A percentile compares a stretch with the other conserved stretches of the same genome.
Evolutionary conservation across 1,140 invertebrate species (phyloP).

Genomic region (Mercenaria mercenaria): DNA sequence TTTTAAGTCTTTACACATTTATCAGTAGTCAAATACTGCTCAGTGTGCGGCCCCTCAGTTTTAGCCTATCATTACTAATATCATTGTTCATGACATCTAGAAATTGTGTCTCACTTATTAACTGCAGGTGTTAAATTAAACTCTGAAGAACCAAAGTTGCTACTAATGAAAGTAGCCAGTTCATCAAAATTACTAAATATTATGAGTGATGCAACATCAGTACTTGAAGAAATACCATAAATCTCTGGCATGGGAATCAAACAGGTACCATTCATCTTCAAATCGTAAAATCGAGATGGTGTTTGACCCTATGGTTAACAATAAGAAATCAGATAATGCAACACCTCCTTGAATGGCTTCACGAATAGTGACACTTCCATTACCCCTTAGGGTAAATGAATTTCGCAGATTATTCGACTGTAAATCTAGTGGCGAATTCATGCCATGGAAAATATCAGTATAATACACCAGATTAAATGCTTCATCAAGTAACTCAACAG

Average conservation of each 20-base stretch:
- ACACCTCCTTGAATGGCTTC: neutral
- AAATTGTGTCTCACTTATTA: neutral
- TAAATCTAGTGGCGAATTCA: neutral
- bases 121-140: neutral
- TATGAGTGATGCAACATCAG: neutral
- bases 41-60: too few species aligned
- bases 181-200: neutral
- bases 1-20: neutral
- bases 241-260: slow-evolving; percentile 3
- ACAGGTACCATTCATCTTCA: neutral
- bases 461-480: neutral
- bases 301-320: neutral
- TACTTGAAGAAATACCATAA: neutral
- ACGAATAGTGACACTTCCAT: neutral
- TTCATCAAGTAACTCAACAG: too few species aligned
- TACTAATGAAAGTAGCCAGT: neutral
- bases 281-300: neutral
- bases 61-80: too few species aligned
- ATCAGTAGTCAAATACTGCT: too few species aligned
- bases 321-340: neutral
- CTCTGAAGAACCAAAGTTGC: neutral
- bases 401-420: neutral
- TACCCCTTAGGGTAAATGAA: too few species aligned
- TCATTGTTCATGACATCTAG: too few species aligned
- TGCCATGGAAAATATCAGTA: neutral